These are phyloP conservation scores for Brachyhypopomus gauderio DNA, from an alignment of 2,113 vertebrate species.

Conservation along the genomic window DNA sequence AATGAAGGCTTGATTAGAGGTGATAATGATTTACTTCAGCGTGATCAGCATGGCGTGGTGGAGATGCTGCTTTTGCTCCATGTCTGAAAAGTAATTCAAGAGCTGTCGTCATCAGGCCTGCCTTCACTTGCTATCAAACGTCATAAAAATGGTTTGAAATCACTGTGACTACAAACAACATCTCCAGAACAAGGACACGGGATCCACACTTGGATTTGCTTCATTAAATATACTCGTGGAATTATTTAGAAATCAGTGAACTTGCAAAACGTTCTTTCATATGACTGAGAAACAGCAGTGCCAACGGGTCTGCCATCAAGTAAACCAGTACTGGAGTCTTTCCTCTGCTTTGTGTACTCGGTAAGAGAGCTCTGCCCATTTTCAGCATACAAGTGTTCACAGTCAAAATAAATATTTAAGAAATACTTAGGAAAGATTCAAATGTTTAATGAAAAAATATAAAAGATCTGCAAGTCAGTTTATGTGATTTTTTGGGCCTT, in stretches of 20 bases:
- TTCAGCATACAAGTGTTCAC: conserved; percentile 40
- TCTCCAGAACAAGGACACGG: neutral
- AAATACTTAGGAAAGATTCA: no score
- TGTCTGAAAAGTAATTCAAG: neutral
- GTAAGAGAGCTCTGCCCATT: neutral
- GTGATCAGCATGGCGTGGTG: conserved; percentile 27
- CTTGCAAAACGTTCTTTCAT: neutral
- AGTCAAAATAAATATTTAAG: neutral
- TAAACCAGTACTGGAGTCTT: neutral
- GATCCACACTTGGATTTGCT: no score
- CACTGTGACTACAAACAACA: neutral
- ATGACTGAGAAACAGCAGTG: conserved; percentile 19
- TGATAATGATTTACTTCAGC: conserved; percentile 50
- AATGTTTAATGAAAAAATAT: no score
- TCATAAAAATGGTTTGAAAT: neutral
- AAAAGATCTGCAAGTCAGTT: no score
- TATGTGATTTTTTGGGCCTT: no score
- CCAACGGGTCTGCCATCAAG: conserved; percentile 40
- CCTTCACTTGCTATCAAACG: conserved; percentile 44
- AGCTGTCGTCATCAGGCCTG: conserved; percentile 29
- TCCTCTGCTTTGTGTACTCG: neutral
- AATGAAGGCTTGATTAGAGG: conserved; percentile 47
- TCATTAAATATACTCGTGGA: no score
- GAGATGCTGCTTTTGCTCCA: neutral
- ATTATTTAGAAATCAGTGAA: no score